Evolutionary conservation across 2,797 vertebrate species (phyloP), one percentile per base, ranked within the genome.

Genomic region (Heliangelus exortis): DNA sequence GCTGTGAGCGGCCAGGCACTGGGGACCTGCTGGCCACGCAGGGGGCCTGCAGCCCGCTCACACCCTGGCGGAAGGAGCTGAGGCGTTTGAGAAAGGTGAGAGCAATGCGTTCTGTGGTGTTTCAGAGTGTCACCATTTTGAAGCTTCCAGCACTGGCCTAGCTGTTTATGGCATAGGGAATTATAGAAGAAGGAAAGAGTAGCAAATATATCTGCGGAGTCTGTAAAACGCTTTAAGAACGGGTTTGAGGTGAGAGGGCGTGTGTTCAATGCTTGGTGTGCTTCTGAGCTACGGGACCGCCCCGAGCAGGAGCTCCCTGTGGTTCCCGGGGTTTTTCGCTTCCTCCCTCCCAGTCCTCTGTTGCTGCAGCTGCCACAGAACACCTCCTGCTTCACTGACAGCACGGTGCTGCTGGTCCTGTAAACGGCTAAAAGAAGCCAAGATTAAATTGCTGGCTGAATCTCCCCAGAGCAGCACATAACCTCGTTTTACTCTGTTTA

Each of bases 71-170:
- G 16, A 0, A 1, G 26, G 20, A 7, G 18, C 6, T 7, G 1
- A 6, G 41, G 26, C 1, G 3, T 4, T 43, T 15, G 22, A 23
- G 39, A 12, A 25, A 18, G 16, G 8, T 0, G 1, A 8, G 26
- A 19, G 14, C 36, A n/a, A 6, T 5, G 1, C 10, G 15, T 17
- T 18, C 7, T 7, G 0, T 4, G 2, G 17, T 0, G 17, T 9
- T 7, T 13, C 13, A 17, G 25, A 36, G 6, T 10, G 6, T 23
- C 16, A 5, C 22, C 2, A 0, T 16, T 50, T 26, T 53, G 53
- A 8, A 31, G 14, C 7, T 23, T 31, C 25, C 41, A 2, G 23
- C 19, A 4, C 17, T n/a, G 15, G 4, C 9, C 31, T 5, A 2
- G 3, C 15, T 28, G 0, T 9, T 28, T 15, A 8, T 3, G 22